These are phyloP conservation scores for Tenthredo livida DNA, from an alignment of 2,888 invertebrate genomes.

Conservation along the genomic window DNA sequence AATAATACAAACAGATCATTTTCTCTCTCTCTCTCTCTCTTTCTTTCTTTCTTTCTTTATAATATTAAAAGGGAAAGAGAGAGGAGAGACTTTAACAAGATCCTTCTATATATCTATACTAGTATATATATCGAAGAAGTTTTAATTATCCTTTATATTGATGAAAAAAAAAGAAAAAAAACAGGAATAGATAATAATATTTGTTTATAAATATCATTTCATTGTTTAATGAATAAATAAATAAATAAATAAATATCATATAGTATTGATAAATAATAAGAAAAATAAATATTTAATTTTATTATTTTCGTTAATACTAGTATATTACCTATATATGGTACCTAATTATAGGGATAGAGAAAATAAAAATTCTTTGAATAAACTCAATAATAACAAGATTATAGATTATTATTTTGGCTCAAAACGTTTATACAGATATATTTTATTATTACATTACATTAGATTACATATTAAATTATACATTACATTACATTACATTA, in stretches of 20 bases:
- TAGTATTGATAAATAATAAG: background rate
- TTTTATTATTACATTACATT: background rate
- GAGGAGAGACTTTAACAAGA: background rate
- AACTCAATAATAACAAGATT: background rate
- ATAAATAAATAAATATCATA: background rate
- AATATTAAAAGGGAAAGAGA: background rate
- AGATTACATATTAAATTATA: too few relatives aligned
- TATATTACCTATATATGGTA: too few relatives aligned
- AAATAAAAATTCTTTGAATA: background rate
- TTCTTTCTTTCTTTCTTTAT: background rate
- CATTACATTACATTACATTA: background rate
- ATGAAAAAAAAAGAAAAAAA: background rate
- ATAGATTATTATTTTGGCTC: background rate
- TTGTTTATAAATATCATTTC: conserved; percentile 4
- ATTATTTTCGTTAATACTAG: background rate
- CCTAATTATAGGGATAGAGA: background rate
- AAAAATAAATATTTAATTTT: background rate
- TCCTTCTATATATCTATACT: background rate
- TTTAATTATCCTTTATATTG: background rate
- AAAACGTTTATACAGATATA: conserved; percentile 37
- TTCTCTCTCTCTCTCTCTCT: background rate
- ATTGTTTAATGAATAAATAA: background rate
- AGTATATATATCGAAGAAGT: background rate
- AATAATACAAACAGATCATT: background rate
- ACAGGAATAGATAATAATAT: background rate